Evolutionary conservation across 2,888 invertebrate species (phyloP).

Genomic region (Chrysomela aeneicollis): DNA sequence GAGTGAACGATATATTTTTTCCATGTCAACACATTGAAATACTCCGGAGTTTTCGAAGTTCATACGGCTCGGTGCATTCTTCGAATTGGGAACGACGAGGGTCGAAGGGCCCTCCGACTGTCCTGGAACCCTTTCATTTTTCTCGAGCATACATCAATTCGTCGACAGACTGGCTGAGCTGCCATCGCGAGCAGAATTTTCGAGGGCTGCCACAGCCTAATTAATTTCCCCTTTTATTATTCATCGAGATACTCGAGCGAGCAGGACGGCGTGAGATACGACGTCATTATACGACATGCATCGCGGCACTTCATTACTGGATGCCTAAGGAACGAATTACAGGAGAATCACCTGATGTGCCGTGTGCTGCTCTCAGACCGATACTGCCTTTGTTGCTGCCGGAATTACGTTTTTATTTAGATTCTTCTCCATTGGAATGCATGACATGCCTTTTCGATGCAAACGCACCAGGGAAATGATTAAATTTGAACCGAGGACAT

Average conservation of each 20-base stretch:
- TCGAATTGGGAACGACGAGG: neutral
- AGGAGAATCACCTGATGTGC: conserved; percentile 24
- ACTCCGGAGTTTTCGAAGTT: no score
- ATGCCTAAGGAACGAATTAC: conserved; percentile 20
- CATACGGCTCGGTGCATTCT: no score
- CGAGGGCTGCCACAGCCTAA: conserved; percentile 44
- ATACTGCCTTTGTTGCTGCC: neutral
- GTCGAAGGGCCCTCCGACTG: neutral
- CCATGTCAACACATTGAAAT: no score
- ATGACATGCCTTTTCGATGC: conserved; percentile 5
- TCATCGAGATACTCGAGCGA: conserved; percentile 46
- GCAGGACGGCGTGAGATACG: conserved; percentile 44
- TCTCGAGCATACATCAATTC: neutral
- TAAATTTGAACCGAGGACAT: conserved; percentile 2
- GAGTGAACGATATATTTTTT: no score
- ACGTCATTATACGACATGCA: conserved; percentile 41
- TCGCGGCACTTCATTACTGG: conserved; percentile 42
- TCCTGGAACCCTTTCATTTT: neutral
- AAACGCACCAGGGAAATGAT: neutral
- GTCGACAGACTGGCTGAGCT: no score
- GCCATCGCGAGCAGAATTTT: conserved; percentile 35
- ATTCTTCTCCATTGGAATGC: conserved; percentile 5
- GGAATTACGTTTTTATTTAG: conserved; percentile 3
- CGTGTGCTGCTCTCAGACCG: neutral
- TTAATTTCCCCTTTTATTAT: conserved; percentile 48